Percentiles rank a stretch among this genome's conserved stretches.
These are phyloP conservation scores for Venustoraphidia nigricollis DNA, from an alignment of 2,888 invertebrate species.

Conservation along the genomic window DNA sequence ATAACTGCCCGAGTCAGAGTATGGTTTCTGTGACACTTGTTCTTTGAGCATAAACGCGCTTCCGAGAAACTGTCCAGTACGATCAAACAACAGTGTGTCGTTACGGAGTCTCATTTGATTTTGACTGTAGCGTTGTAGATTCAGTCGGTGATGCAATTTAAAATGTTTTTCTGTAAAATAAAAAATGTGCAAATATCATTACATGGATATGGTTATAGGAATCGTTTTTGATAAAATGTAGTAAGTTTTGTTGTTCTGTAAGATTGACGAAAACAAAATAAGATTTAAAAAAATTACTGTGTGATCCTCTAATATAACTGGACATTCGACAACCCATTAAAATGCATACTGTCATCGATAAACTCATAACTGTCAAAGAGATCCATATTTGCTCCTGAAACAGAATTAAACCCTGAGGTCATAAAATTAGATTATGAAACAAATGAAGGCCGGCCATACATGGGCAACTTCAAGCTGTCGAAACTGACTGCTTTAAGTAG, in stretches of 20 bases:
- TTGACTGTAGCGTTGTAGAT: background rate
- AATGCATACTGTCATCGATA: slow-evolving; percentile 8
- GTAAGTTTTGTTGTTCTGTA: background rate
- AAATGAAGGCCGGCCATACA: background rate
- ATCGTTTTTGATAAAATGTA: too few species aligned
- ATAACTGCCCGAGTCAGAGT: too few species aligned
- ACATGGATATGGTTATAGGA: too few species aligned
- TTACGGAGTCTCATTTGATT: slow-evolving; percentile 4
- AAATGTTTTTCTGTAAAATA: background rate
- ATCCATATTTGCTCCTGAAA: slow-evolving; percentile 10
- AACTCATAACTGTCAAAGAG: slow-evolving; percentile 8
- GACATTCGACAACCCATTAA: slow-evolving; percentile 8
- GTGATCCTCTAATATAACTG: slow-evolving; percentile 9
- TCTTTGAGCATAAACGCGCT: slow-evolving; percentile 4
- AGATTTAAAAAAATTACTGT: slow-evolving; percentile 7
- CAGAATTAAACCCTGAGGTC: background rate
- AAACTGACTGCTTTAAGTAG: too few species aligned
- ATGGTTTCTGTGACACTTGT: background rate
- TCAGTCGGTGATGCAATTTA: too few species aligned
- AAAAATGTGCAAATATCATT: too few species aligned
- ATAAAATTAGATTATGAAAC: too few species aligned
- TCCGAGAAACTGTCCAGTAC: slow-evolving; percentile 5
- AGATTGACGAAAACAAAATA: background rate
- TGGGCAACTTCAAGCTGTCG: too few species aligned
- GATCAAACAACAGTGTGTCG: slow-evolving; percentile 8